Conservation (phyloP, 1,140 invertebrate species). For the Aphaenogaster floridana region DNA sequence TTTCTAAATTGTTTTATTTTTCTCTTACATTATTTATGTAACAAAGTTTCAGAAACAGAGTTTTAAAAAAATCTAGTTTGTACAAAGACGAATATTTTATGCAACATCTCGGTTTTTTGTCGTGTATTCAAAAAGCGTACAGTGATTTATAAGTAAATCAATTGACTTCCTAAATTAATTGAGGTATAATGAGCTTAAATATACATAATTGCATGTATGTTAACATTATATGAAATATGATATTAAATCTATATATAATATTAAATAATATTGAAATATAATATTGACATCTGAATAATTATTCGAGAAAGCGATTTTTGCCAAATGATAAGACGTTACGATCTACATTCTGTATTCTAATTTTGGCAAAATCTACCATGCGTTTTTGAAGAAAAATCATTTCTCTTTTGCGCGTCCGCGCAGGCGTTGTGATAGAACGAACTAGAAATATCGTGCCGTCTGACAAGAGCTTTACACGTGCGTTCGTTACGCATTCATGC, state of each 20-base stretch:
- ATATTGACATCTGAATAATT: too few species aligned
- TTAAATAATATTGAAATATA: too few species aligned
- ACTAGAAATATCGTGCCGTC: neutral
- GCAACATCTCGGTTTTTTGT: neutral
- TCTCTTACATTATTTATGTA: too few species aligned
- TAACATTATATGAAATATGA: neutral
- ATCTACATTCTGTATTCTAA: neutral
- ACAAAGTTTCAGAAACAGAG: neutral
- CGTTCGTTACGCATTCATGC: constrained; percentile 43
- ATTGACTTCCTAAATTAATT: neutral
- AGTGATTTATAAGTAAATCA: neutral
- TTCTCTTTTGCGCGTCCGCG: neutral
- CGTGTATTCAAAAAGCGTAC: neutral
- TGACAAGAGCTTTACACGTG: constrained; percentile 11
- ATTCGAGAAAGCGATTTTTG: neutral
- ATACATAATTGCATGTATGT: neutral
- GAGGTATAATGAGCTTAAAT: neutral
- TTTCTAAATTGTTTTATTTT: neutral
- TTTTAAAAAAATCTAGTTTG: too few species aligned
- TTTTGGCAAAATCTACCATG: neutral
- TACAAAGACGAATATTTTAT: neutral
- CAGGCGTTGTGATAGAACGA: neutral
- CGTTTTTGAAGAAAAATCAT: neutral
- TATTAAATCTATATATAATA: neutral
- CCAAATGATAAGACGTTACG: neutral